Evolutionary conservation across 2,797 vertebrate species (phyloP).

Genomic region (Malurus splendens): DNA sequence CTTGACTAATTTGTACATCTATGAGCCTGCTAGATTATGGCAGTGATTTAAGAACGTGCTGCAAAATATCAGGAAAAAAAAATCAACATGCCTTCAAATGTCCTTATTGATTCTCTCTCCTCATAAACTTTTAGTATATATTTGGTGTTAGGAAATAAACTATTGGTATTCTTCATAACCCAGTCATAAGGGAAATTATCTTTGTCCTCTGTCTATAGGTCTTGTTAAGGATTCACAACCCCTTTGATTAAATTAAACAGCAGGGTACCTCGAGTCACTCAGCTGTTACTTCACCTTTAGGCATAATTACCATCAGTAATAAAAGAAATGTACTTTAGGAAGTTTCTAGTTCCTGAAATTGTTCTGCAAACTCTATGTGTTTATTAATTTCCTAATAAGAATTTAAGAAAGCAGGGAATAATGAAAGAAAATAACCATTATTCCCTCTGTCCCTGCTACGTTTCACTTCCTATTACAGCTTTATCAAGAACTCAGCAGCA

Average conservation of each 20-base stretch:
- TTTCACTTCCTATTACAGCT: background rate
- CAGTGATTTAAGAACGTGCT: background rate
- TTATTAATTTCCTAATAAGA: slow-evolving; percentile 35
- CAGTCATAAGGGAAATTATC: background rate
- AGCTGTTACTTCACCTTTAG: slow-evolving; percentile 29
- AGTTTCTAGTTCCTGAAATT: background rate
- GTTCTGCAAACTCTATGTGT: background rate
- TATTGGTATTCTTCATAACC: background rate
- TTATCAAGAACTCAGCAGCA: background rate
- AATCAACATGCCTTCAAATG: background rate
- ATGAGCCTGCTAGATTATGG: background rate
- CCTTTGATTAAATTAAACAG: slow-evolving; percentile 37
- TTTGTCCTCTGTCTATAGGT: slow-evolving; percentile 19
- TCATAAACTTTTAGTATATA: background rate
- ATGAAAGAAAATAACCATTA: background rate
- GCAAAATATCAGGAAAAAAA: background rate
- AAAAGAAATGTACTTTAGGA: background rate
- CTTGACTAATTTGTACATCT: background rate
- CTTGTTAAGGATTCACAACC: slow-evolving; percentile 27
- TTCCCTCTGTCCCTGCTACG: background rate
- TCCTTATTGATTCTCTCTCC: background rate
- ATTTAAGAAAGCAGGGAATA: slow-evolving; percentile 2
- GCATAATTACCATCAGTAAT: slow-evolving; percentile 29
- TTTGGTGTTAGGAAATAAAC: background rate
- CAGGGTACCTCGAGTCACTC: slow-evolving; percentile 8